Conservation (phyloP, 2,113 vertebrate species). For the Saimiri boliviensis region DNA sequence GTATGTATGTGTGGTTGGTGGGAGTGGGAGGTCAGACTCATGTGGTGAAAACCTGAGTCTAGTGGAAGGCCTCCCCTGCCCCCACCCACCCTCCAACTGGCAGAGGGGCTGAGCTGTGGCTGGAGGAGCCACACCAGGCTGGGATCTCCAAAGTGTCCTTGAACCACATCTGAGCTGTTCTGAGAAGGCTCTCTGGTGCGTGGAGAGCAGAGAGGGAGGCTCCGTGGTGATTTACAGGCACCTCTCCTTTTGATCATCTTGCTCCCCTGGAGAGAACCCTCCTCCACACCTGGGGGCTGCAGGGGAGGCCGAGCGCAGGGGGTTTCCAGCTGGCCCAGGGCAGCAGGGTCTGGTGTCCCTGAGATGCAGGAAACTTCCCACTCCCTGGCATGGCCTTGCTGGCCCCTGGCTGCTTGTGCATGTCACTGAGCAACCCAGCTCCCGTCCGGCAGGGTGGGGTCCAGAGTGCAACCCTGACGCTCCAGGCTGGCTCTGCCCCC, state of each 20-base stretch:
- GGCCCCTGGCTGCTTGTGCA: not conserved
- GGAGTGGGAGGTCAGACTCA: not conserved
- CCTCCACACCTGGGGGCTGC: constrained; percentile 24
- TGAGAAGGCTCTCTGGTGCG: constrained; percentile 48
- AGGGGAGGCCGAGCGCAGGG: not conserved
- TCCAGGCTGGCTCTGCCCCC: not conserved
- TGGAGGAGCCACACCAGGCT: not conserved
- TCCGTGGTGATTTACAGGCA: not conserved
- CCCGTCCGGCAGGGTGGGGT: not conserved
- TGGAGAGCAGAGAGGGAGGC: constrained; percentile 49
- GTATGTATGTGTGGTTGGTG: too few species aligned
- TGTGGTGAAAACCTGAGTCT: not conserved
- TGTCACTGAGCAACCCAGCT: not conserved
- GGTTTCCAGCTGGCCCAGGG: not conserved
- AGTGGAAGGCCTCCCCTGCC: not conserved
- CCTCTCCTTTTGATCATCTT: not conserved
- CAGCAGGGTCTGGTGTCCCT: not conserved
- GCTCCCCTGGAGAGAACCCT: constrained; percentile 27
- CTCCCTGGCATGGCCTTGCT: not conserved
- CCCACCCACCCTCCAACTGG: not conserved
- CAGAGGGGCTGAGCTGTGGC: not conserved
- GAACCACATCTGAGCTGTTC: not conserved
- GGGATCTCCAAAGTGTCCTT: not conserved
- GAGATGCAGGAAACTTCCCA: not conserved
- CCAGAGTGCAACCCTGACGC: fast-evolving